A percentile compares a stretch with the other conserved stretches of the same genome.
Evolutionary conservation across 2,888 invertebrate species (phyloP).

Genomic region (Erannis defoliaria): DNA sequence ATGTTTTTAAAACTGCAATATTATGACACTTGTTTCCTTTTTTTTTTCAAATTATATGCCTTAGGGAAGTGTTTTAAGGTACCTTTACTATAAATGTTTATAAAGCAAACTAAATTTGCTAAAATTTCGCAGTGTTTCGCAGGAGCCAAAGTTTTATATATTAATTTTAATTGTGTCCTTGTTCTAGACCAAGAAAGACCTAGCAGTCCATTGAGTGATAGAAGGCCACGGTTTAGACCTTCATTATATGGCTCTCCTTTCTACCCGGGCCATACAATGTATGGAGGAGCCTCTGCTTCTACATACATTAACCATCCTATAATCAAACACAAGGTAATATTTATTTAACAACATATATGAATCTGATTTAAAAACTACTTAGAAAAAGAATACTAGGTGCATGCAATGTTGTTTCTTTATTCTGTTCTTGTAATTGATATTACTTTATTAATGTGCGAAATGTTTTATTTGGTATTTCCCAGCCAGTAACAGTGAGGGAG

Average conservation of each 20-base stretch:
- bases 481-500: constrained; percentile 5
- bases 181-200: too few relatives aligned
- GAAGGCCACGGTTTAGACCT: constrained; percentile 67
- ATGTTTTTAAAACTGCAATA: too few relatives aligned
- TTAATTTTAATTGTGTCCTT: not conserved
- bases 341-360: not conserved
- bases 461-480: not conserved
- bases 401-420: too few relatives aligned
- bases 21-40: too few relatives aligned
- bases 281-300: constrained; percentile 89
- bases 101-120: too few relatives aligned
- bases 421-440: too few relatives aligned
- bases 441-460: not conserved
- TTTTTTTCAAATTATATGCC: too few relatives aligned
- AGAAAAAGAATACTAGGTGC: too few relatives aligned
- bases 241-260: constrained; percentile 88
- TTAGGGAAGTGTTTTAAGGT: too few relatives aligned
- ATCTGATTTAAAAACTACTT: not conserved
- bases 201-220: not conserved
- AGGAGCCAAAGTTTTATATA: too few relatives aligned
- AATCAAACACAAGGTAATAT: constrained; percentile 51
- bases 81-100: too few relatives aligned
- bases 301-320: constrained; percentile 82
- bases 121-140: too few relatives aligned
- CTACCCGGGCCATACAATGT: constrained; percentile 91